Base-by-base conservation (phyloP, 1,140 invertebrate genomes). In the Ladona fulva region DNA sequence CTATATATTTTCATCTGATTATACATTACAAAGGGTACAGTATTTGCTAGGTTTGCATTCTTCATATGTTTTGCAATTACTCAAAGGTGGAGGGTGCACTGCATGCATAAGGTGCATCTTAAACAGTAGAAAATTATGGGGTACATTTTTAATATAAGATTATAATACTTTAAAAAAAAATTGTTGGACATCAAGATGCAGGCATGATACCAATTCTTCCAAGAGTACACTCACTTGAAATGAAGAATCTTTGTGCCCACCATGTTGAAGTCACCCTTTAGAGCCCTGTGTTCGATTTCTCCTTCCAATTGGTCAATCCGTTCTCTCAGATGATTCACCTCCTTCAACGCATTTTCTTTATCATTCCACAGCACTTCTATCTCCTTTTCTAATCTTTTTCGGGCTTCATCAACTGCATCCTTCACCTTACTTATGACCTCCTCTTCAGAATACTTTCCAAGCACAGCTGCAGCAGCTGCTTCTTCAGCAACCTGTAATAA, bases 281-380 rank as follows among this genome's bases (percentile, higher is more conserved):
- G 79, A 75, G 87, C 88, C n/a, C 90, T 83, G 80, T 91, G 88
- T 80, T 90, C 89, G 19, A 93, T 83, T 82, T 92, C 88, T 59
- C 87, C 82, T 83, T 92, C 90, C 37, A 93, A 82, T 75, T 89
- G 85, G 74, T 91, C 89, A 78, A 89, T 89, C 80, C 90, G 88
- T 1, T 89, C 85, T 22, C 86, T 87, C n/a, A 66, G 12, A 6
- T 22, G 14, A 16, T 19, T 22, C 14, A 66, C 12, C n/a, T 66
- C 52, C n/a, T 66, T 66, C n/a, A 22, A 5, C 1, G 52, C 52
- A 19, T 66, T 66, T 22, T 66, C 52, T 12, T 66, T 66, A 12
- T 66, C 52, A 19, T 12, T 66, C 52, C 52, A 66, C 3, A 66
- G 1, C 1, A 66, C 52, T 66, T 66, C 52, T 22, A 66, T 19